phyloP scores from a whole-genome alignment of 2,888 invertebrate species.

The Lumbricus terrestris region DNA sequence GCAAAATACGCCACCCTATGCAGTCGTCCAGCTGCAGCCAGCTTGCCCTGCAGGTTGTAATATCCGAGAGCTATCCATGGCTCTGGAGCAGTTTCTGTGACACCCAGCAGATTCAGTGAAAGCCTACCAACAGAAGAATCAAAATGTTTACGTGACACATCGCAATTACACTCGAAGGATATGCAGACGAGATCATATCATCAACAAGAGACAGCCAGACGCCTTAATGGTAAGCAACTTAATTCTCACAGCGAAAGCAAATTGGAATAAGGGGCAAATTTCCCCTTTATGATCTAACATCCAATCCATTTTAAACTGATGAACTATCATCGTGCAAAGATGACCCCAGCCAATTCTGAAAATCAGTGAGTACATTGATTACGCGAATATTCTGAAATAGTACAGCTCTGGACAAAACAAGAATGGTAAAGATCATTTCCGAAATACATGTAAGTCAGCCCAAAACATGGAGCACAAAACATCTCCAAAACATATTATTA shows the following conservation, averaged over 20 bases:
- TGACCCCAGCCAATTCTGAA: not conserved
- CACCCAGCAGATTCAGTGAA: conserved; percentile 61
- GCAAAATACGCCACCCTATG: conserved; percentile 73
- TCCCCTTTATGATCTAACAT: not conserved
- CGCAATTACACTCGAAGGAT: not conserved
- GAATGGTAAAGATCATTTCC: not conserved
- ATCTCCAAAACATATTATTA: no score
- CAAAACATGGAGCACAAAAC: not conserved
- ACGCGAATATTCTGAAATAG: no score
- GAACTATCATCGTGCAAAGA: not conserved
- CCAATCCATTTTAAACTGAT: not conserved
- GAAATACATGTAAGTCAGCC: not conserved
- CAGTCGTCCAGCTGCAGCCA: conserved; percentile 59
- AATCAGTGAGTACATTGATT: no score
- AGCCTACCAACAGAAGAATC: conserved; percentile 54
- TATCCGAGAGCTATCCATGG: conserved; percentile 78
- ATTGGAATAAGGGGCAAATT: not conserved
- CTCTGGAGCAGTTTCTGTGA: conserved; percentile 67
- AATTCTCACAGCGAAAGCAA: not conserved
- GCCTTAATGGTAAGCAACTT: not conserved
- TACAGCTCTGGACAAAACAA: not conserved
- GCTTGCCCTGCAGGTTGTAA: conserved; percentile 66
- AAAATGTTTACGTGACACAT: not conserved
- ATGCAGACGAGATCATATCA: not conserved
- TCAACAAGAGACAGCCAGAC: not conserved